phyloP scores from a whole-genome alignment of 2,888 invertebrate species.

The Luperina nickerlii region DNA sequence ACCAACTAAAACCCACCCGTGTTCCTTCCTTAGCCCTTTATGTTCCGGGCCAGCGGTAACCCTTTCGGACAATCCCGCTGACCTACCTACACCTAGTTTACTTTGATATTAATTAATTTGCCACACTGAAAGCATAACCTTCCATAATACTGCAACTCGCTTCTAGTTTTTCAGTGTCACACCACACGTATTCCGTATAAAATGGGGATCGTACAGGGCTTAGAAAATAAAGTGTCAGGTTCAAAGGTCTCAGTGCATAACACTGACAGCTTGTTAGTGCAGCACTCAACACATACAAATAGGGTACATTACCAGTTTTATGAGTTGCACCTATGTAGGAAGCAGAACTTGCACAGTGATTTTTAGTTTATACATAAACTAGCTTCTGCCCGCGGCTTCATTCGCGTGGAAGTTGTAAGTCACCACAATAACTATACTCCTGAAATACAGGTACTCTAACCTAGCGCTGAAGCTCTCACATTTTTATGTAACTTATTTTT shows the following conservation, averaged over 20 bases:
- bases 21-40: too few species aligned
- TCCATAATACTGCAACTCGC: neutral
- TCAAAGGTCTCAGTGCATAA: slow-evolving; percentile 24
- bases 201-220: neutral
- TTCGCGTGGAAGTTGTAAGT: neutral
- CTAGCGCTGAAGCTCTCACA: too few species aligned
- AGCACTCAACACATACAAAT: slow-evolving; percentile 25
- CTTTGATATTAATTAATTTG: neutral
- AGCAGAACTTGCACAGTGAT: neutral
- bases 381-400: neutral
- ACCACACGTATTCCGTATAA: neutral
- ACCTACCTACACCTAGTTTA: neutral
- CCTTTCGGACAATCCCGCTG: too few species aligned
- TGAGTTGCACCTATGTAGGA: neutral
- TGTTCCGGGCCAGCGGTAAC: too few species aligned
- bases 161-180: neutral
- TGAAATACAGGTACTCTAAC: too few species aligned
- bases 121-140: neutral
- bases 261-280: slow-evolving; percentile 47
- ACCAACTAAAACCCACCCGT: too few species aligned
- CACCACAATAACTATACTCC: neutral
- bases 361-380: neutral
- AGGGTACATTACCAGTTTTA: neutral
- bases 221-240: slow-evolving; percentile 31
- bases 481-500: neutral